Percentiles rank a stretch among this genome's conserved stretches.
Conservation (phyloP, 2,888 invertebrate genomes). For the Ditula angustiorana region DNA sequence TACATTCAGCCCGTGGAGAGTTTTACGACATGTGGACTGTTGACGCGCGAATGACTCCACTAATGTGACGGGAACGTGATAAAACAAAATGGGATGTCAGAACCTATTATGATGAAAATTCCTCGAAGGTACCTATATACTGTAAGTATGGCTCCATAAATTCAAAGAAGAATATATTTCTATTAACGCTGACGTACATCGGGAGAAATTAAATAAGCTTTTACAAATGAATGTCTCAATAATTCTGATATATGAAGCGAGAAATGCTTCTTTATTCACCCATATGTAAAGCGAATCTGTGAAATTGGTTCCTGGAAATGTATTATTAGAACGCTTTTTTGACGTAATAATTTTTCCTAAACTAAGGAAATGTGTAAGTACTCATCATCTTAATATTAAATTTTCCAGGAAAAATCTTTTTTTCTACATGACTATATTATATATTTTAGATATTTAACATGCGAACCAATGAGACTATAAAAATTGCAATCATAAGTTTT, state of each 20-base stretch:
- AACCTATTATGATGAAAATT: conserved; percentile 9
- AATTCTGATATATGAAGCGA: conserved; percentile 26
- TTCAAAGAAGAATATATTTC: conserved; percentile 23
- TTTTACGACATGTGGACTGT: conserved; percentile 37
- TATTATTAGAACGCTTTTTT: conserved; percentile 4
- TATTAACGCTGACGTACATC: conserved; percentile 27
- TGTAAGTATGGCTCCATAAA: conserved; percentile 7
- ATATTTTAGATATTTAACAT: background rate
- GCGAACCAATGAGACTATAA: no score
- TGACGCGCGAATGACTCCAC: conserved; percentile 31
- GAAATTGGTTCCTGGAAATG: conserved; percentile 7
- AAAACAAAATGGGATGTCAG: conserved; percentile 25
- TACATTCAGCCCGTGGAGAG: conserved; percentile 26
- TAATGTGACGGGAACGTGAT: conserved; percentile 26
- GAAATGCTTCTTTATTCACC: conserved; percentile 27
- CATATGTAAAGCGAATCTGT: conserved; percentile 13
- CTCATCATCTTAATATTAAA: background rate
- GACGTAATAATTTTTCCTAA: background rate
- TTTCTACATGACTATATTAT: background rate
- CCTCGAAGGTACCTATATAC: background rate
- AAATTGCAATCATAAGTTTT: no score
- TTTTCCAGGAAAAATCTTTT: conserved; percentile 1
- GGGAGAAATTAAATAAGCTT: conserved; percentile 30
- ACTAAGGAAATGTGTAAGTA: background rate
- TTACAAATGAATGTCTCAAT: conserved; percentile 26